Conservation (phyloP, 2,888 invertebrate genomes). For the Myopa tessellatipennis region DNA sequence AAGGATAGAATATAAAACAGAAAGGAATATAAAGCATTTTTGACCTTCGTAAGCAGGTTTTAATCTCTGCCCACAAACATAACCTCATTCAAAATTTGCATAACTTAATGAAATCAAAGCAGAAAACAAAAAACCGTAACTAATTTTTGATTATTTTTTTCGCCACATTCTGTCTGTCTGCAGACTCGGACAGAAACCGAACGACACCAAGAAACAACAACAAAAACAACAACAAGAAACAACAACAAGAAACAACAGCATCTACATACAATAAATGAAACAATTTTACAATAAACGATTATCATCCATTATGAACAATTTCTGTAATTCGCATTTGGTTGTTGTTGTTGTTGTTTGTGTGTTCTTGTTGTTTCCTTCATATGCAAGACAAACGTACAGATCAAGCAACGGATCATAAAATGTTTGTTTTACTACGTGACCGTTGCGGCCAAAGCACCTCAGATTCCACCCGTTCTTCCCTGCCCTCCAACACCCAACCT, state of each 20-base stretch:
- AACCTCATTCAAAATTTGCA: constrained; percentile 6
- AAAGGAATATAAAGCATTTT: constrained; percentile 11
- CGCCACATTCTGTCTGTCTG: constrained; percentile 1
- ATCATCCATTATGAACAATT: constrained; percentile 65
- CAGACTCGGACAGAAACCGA: constrained; percentile 14
- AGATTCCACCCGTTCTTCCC: neutral
- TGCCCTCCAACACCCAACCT: neutral
- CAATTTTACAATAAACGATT: constrained; percentile 58
- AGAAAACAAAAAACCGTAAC: constrained; percentile 36
- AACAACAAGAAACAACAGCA: constrained; percentile 11
- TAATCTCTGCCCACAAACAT: neutral
- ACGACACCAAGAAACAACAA: constrained; percentile 18
- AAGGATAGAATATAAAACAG: too few species aligned
- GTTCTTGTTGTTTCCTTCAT: neutral
- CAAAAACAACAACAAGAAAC: constrained; percentile 24
- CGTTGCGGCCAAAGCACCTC: constrained; percentile 48
- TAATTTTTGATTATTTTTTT: constrained; percentile 60
- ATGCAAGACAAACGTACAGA: neutral
- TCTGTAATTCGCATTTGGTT: constrained; percentile 46
- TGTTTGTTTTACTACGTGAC: constrained; percentile 68
- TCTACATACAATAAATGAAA: constrained; percentile 15
- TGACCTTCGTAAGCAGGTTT: constrained; percentile 23
- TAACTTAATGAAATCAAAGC: constrained; percentile 5
- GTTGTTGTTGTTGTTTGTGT: neutral
- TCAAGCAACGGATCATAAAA: constrained; percentile 57